These are phyloP conservation scores for Henicopernis longicauda DNA, from an alignment of 2,113 vertebrate species.

Conservation along the genomic window DNA sequence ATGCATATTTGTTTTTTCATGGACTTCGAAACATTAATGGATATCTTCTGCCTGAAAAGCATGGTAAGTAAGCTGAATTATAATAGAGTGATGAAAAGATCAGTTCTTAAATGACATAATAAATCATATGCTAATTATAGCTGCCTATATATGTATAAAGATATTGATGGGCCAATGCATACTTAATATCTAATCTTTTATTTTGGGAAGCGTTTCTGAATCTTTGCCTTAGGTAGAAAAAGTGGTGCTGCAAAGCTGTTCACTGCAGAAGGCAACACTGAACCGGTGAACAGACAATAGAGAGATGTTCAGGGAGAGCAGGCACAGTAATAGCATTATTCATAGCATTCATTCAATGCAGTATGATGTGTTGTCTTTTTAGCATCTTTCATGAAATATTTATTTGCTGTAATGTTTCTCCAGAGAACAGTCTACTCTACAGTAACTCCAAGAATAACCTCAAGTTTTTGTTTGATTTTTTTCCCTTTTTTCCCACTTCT, in stretches of 20 bases:
- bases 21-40: background rate
- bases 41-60: background rate
- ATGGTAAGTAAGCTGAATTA: background rate
- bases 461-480: background rate
- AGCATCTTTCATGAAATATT: constrained; percentile 28
- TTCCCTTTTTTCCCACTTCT: background rate
- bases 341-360: background rate
- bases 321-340: background rate
- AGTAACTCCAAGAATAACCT: background rate
- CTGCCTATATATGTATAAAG: background rate
- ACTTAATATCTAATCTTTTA: background rate
- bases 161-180: background rate
- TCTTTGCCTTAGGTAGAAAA: background rate
- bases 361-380: background rate
- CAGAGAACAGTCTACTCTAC: background rate
- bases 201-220: background rate
- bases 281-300: background rate
- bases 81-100: background rate
- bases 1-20: background rate
- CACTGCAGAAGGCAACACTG: background rate
- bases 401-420: constrained; percentile 22
- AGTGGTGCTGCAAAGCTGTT: background rate
- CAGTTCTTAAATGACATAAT: background rate
- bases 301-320: background rate
- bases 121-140: background rate